Percentiles rank a stretch among this genome's conserved stretches.
Conservation (phyloP, 2,797 vertebrate genomes). For the Sarcoramphus papa region DNA sequence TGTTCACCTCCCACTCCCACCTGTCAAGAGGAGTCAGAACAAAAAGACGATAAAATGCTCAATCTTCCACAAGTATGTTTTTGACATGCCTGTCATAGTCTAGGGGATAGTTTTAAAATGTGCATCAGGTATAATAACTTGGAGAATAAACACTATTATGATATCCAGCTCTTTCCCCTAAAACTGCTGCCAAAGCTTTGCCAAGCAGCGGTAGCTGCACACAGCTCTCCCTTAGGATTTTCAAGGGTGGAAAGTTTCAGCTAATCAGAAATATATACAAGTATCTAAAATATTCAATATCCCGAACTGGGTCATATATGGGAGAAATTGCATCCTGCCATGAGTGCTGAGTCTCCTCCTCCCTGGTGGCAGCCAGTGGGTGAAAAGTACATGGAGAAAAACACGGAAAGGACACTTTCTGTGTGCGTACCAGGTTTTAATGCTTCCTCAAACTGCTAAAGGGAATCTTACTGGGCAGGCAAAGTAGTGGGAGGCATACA, state of each 20-base stretch:
- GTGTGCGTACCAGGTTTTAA: neutral
- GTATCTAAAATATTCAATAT: neutral
- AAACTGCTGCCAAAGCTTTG: neutral
- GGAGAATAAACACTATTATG: neutral
- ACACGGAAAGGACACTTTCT: neutral
- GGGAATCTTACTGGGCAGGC: neutral
- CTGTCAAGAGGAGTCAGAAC: neutral
- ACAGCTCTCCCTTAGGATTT: neutral
- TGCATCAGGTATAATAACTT: neutral
- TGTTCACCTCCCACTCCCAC: neutral
- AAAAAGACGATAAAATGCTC: neutral
- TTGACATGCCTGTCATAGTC: rapidly evolving
- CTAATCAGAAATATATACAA: neutral
- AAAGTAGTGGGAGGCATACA: neutral
- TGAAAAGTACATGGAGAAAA: neutral
- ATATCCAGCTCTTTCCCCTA: neutral
- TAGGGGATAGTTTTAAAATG: neutral
- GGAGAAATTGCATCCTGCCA: neutral
- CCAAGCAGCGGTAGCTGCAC: neutral
- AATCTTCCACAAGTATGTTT: neutral
- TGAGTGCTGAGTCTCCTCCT: neutral
- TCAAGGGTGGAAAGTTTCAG: neutral
- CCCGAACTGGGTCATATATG: neutral
- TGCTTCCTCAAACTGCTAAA: neutral
- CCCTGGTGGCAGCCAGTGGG: neutral